Evolutionary conservation across 2,797 vertebrate species (phyloP).

Genomic region (Diceros bicornis): DNA sequence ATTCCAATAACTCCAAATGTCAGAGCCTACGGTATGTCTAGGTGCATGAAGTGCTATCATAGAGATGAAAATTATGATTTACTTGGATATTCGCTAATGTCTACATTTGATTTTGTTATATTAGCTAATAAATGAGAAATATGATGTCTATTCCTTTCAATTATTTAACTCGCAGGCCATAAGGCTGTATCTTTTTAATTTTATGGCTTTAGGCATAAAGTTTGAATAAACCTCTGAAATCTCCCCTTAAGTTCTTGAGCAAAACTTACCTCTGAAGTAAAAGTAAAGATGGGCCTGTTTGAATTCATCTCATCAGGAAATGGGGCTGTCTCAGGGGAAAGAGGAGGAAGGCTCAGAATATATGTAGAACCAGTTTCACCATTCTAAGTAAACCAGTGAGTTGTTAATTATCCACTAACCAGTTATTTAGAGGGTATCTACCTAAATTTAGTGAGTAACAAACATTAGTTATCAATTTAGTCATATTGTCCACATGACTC

Average conservation of each 20-base stretch:
- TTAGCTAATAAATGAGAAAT: conserved; percentile 35
- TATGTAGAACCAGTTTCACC: not conserved
- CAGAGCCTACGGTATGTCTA: not conserved
- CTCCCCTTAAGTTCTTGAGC: not conserved
- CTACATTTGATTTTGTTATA: conserved; percentile 34
- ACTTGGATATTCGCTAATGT: not conserved
- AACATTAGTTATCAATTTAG: conserved; percentile 9
- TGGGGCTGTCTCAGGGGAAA: not conserved
- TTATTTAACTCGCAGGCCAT: not conserved
- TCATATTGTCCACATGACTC: not conserved
- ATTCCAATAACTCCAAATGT: not conserved
- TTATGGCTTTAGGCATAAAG: not conserved
- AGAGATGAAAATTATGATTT: conserved; percentile 35
- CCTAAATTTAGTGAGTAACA: not conserved
- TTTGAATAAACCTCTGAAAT: conserved; percentile 27
- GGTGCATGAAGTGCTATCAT: not conserved
- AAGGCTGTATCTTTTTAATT: conserved; percentile 45
- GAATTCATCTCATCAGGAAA: conserved; percentile 61
- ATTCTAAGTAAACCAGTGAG: not conserved
- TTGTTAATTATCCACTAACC: conserved; percentile 12
- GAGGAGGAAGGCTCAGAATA: not conserved
- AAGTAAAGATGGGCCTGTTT: conserved; percentile 25
- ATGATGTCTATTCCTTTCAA: not conserved
- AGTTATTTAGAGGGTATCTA: not conserved
- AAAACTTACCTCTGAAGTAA: conserved; percentile 47